Percentiles rank a stretch among this genome's conserved stretches.
Conservation (phyloP, 2,113 vertebrate species). For the Nerophis ophidion region DNA sequence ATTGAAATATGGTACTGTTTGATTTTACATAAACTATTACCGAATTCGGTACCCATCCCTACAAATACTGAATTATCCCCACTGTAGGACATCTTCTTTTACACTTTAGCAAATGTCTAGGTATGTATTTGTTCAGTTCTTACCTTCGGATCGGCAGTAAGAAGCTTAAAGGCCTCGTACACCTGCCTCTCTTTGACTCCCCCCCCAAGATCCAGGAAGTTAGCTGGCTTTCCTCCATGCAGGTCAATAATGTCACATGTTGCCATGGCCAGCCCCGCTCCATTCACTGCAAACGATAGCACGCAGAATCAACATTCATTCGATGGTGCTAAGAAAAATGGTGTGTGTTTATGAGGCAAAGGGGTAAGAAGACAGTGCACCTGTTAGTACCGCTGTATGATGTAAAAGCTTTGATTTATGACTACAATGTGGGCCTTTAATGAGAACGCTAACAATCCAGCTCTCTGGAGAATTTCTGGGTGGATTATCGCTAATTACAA, state of each 20-base stretch:
- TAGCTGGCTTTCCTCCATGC: slow-evolving; percentile 93
- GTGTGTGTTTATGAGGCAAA: slow-evolving; percentile 60
- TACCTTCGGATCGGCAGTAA: slow-evolving; percentile 96
- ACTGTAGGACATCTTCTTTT: too few relatives aligned
- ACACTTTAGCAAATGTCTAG: too few relatives aligned
- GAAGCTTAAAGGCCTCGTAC: slow-evolving; percentile 94
- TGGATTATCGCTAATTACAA: slow-evolving; percentile 73
- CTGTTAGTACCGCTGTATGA: slow-evolving; percentile 58
- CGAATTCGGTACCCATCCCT: too few relatives aligned
- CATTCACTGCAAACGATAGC: slow-evolving; percentile 79
- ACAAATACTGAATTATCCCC: too few relatives aligned
- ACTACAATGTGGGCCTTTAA: slow-evolving; percentile 66
- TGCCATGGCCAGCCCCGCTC: slow-evolving; percentile 96
- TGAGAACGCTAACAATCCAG: slow-evolving; percentile 70
- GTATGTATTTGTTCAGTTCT: not conserved
- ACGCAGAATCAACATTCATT: not conserved
- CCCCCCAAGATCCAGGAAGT: slow-evolving; percentile 95
- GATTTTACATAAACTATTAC: too few relatives aligned
- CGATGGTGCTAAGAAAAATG: slow-evolving; percentile 40
- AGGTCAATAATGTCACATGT: slow-evolving; percentile 97
- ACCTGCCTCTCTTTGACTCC: slow-evolving; percentile 97
- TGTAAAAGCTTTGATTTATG: slow-evolving; percentile 70
- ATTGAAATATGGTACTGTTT: too few relatives aligned
- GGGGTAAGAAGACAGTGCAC: slow-evolving; percentile 46
- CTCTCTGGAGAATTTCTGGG: slow-evolving; percentile 65